Evolutionary conservation across 2,888 invertebrate species (phyloP).

Genomic region (Trissonchulus sp.): DNA sequence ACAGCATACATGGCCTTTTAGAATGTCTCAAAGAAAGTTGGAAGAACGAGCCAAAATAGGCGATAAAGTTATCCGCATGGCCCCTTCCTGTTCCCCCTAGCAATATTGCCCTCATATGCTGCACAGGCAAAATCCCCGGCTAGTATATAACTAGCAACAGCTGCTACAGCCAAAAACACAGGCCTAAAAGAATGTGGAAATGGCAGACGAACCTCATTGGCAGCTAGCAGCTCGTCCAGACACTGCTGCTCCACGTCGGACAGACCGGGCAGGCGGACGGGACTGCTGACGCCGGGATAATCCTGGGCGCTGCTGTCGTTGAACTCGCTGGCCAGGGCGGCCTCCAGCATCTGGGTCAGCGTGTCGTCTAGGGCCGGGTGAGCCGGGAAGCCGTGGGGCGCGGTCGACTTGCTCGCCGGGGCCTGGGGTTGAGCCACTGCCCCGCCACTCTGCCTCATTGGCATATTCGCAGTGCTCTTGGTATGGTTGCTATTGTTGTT

Average conservation of each 20-base stretch:
- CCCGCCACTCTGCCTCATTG: background rate
- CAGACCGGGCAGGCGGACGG: slow-evolving; percentile 58
- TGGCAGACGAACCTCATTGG: slow-evolving; percentile 83
- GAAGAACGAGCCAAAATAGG: no score
- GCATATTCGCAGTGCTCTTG: background rate
- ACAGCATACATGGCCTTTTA: no score
- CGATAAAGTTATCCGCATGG: no score
- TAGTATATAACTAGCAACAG: no score
- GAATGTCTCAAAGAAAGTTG: no score
- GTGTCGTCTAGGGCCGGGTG: background rate
- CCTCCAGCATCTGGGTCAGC: background rate
- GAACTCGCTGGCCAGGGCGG: background rate
- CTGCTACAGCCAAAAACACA: no score
- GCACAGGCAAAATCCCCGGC: no score
- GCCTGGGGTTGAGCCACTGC: background rate
- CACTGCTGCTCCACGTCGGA: slow-evolving; percentile 76
- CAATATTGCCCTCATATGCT: no score
- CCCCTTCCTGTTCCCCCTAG: no score
- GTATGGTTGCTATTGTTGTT: background rate
- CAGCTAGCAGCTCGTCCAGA: slow-evolving; percentile 73
- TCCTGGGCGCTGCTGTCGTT: background rate
- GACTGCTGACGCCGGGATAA: background rate
- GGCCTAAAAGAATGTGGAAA: no score
- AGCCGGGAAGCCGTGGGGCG: background rate
- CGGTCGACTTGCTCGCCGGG: background rate